Evolutionary conservation across 1,140 invertebrate species (phyloP).

Genomic region (Ruditapes philippinarum): DNA sequence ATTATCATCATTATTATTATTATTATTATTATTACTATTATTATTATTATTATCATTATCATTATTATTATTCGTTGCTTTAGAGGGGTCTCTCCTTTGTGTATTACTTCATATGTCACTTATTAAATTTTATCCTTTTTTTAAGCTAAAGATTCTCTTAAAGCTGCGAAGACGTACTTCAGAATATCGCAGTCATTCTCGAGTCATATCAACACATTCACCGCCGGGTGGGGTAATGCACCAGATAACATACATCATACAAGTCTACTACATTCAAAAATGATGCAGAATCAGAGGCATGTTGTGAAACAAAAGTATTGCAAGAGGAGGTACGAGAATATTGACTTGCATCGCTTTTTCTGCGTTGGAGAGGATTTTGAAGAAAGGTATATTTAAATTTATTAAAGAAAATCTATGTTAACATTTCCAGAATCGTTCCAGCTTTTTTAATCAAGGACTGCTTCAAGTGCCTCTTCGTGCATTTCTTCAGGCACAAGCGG

Average conservation of each 20-base stretch:
- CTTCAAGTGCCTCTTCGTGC: no score
- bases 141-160: neutral
- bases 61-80: no score
- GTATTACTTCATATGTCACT: no score
- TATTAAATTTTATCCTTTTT: no score
- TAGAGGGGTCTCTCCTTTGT: no score
- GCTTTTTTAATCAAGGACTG: no score
- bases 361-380: neutral
- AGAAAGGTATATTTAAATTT: neutral
- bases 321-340: neutral
- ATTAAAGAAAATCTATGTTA: no score
- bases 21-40: no score
- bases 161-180: neutral
- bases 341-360: slow-evolving; percentile 1
- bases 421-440: no score
- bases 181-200: neutral
- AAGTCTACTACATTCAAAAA: neutral
- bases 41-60: no score
- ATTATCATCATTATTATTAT: no score
- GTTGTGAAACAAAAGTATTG: neutral
- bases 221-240: slow-evolving; percentile 19
- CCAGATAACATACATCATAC: neutral
- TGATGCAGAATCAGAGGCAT: neutral
- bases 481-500: no score
- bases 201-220: neutral